These are phyloP conservation scores for Drosophila mimica DNA, from an alignment of 2,888 invertebrate species.

Conservation along the genomic window DNA sequence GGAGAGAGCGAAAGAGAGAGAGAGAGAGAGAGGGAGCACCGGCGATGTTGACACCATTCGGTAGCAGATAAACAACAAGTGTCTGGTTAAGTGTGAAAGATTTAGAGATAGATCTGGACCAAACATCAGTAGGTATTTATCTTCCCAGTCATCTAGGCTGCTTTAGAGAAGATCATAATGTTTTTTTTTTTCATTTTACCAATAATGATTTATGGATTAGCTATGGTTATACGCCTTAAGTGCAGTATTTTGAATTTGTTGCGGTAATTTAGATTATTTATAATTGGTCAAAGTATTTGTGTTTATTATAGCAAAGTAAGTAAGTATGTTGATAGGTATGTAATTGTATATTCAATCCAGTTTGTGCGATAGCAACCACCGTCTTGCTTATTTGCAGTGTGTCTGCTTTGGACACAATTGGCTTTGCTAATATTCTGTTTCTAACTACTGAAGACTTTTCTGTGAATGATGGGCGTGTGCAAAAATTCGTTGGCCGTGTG, in stretches of 20 bases:
- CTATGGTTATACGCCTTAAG: slow-evolving; percentile 28
- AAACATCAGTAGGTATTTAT: slow-evolving; percentile 2
- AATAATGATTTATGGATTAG: slow-evolving; percentile 43
- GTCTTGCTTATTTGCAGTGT: slow-evolving; percentile 38
- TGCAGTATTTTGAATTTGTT: slow-evolving; percentile 22
- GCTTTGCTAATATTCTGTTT: slow-evolving; percentile 66
- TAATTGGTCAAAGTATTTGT: slow-evolving; percentile 37
- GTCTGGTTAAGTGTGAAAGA: neutral
- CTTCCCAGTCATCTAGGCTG: slow-evolving; percentile 10
- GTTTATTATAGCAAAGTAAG: slow-evolving; percentile 37
- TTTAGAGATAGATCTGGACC: slow-evolving; percentile 10
- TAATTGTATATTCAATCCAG: slow-evolving; percentile 12
- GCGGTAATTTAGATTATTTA: slow-evolving; percentile 51
- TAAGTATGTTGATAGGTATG: slow-evolving; percentile 21
- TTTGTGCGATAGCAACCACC: slow-evolving; percentile 60
- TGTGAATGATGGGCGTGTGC: slow-evolving; percentile 53
- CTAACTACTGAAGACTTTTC: slow-evolving; percentile 52
- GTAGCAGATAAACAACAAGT: slow-evolving; percentile 18
- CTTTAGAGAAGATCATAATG: neutral
- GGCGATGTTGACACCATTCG: slow-evolving; percentile 14
- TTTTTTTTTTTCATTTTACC: neutral
- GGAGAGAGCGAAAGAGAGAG: neutral
- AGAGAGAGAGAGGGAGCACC: slow-evolving; percentile 2
- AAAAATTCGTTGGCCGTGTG: slow-evolving; percentile 59
- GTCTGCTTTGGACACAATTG: slow-evolving; percentile 64